Evolutionary conservation across 1,140 invertebrate genomes (phyloP).

Genomic region (Centruroides sculpturatus): DNA sequence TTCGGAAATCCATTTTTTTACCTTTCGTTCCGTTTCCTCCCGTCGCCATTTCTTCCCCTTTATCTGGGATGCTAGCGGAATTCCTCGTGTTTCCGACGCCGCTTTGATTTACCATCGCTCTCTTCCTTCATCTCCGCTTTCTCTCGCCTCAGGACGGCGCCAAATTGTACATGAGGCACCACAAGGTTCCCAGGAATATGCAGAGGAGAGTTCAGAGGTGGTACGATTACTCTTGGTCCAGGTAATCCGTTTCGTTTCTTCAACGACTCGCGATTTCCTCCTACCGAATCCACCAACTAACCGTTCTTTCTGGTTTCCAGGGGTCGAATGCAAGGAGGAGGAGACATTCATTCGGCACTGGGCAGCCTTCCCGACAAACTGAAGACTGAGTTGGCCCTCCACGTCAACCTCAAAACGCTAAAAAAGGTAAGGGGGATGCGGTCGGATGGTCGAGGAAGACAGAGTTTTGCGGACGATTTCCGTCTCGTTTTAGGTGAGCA

Average conservation of each 20-base stretch:
- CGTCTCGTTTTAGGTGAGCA: constrained; percentile 44
- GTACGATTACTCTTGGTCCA: constrained; percentile 96
- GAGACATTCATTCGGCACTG: constrained; percentile 86
- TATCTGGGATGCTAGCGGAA: too few species aligned
- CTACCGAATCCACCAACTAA: background rate
- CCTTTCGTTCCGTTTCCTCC: too few species aligned
- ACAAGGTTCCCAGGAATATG: constrained; percentile 90
- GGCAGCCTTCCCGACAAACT: constrained; percentile 87
- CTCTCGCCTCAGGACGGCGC: constrained; percentile 55
- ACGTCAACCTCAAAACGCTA: constrained; percentile 86
- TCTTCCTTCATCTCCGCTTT: too few species aligned
- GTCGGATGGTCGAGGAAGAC: background rate
- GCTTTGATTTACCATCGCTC: too few species aligned
- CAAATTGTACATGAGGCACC: constrained; percentile 92
- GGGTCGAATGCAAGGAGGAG: constrained; percentile 85
- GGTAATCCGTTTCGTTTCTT: constrained; percentile 29
- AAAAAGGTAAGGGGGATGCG: constrained; percentile 59
- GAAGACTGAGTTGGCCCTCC: constrained; percentile 87
- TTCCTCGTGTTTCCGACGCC: too few species aligned
- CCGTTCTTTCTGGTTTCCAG: constrained; percentile 31
- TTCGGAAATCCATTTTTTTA: too few species aligned
- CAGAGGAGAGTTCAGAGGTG: constrained; percentile 82
- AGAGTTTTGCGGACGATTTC: background rate
- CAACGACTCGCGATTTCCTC: too few species aligned
- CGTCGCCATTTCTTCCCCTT: too few species aligned